Evolutionary conservation across 1,140 invertebrate genomes (phyloP), one percentile per base, ranked within the genome.

Genomic region (Dreissena polymorpha): DNA sequence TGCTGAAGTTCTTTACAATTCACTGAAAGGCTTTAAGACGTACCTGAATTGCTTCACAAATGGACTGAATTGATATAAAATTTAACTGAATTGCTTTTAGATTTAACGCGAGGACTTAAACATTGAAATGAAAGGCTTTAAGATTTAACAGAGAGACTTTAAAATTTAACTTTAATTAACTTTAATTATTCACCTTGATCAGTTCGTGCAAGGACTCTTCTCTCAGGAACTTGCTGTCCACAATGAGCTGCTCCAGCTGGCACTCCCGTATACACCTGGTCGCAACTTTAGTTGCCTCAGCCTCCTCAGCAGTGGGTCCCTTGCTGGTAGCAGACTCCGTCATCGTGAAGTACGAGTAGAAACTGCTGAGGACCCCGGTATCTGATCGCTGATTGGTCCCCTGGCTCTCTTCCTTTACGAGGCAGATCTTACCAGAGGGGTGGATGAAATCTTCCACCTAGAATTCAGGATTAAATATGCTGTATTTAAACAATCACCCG

Each of bases 401-500:
- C 18, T 87, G 85, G 50, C 75, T 88, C 55, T 95, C 95, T 91
- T 98, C 97, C 65, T 96, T 94, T 8, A 97, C 93, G 21, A 99
- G 93, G 23, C 95, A 95, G 6, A 99, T 96, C 87, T 96, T 96
- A 0, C 98, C 98, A 53, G 94, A 95, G 0, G 95, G 94, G 83
- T 98, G 96, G 21, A 98, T 95, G 91, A 99, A 99, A 92, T 99
- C 99, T 91, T 99, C 98, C 5, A 97, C 97, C 94, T 98, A 95
- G 0, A 95, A 95, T 49, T 25, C 51, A 69, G 8, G 12, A 53
- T 21, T 5, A 29, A 21, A 77, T 0, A 21, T 49, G 25, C 49
- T 39, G 10, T 13, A 53, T n/a, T n/a, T n/a, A n/a, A n/a, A n/a
- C n/a, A n/a, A n/a, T n/a, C n/a, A n/a, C n/a, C n/a, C n/a, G n/a